Evolutionary conservation across 1,140 invertebrate genomes (phyloP).

Genomic region (Rhagoletis pomonella): DNA sequence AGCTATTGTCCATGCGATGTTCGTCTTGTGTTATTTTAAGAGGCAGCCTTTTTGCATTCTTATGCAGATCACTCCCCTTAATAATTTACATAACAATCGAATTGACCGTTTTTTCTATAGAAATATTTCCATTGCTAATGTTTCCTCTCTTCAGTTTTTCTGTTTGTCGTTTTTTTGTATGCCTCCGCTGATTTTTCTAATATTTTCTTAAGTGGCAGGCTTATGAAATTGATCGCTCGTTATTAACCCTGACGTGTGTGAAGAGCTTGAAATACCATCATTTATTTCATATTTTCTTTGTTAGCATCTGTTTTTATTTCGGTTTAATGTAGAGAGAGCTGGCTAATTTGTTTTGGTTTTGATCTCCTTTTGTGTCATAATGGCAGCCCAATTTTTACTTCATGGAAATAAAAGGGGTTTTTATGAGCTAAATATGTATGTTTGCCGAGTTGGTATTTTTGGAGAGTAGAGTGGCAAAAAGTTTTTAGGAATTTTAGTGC

Average conservation of each 20-base stretch:
- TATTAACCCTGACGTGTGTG: conserved; percentile 44
- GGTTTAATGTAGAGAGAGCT: neutral
- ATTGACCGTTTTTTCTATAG: neutral
- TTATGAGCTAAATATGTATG: neutral
- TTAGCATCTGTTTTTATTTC: conserved; percentile 24
- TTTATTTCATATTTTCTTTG: conserved; percentile 10
- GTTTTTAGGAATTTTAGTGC: neutral
- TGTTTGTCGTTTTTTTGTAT: neutral
- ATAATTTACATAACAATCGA: conserved; percentile 46
- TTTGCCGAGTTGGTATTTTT: neutral
- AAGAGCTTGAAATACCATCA: neutral
- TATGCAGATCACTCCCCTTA: conserved; percentile 25
- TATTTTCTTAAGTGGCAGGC: conserved; percentile 53
- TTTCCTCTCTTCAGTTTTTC: neutral
- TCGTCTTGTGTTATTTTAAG: conserved; percentile 40
- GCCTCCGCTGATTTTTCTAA: conserved; percentile 40
- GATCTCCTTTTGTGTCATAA: neutral
- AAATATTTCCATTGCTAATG: neutral
- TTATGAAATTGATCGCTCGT: conserved; percentile 70
- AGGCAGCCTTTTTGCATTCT: neutral
- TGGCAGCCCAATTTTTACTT: neutral
- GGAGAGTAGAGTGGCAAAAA: neutral
- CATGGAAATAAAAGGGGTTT: neutral
- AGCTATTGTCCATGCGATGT: conserved; percentile 17
- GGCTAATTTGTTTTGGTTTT: conserved; percentile 47